Evolutionary conservation across 2,113 vertebrate species (phyloP).

Genomic region (Phasianus colchicus): DNA sequence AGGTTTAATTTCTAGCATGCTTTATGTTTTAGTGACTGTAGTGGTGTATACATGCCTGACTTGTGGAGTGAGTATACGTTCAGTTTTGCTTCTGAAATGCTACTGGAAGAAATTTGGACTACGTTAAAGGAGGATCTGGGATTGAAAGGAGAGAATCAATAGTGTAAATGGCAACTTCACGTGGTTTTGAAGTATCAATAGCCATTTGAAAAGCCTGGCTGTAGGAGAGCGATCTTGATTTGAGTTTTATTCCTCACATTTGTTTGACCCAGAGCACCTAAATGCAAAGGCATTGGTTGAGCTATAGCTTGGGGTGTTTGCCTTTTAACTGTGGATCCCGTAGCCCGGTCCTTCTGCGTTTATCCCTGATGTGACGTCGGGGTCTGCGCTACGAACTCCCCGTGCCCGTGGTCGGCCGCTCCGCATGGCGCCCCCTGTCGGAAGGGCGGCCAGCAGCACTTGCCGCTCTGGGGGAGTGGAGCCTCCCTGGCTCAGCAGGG

Average conservation of each 20-base stretch:
- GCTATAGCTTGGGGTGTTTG: background rate
- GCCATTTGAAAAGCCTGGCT: background rate
- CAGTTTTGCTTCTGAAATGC: background rate
- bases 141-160: background rate
- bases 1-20: background rate
- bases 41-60: background rate
- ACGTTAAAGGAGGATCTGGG: background rate
- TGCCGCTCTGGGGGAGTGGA: fast-evolving
- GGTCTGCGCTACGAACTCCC: no score
- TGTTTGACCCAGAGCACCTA: background rate
- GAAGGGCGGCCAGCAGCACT: background rate
- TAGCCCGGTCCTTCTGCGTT: background rate
- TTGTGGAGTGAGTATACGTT: background rate
- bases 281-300: background rate
- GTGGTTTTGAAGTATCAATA: background rate
- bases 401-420: no score
- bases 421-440: background rate
- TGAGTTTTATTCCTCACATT: background rate
- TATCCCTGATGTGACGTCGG: no score
- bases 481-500: no score
- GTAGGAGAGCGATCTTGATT: background rate
- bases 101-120: background rate
- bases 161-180: background rate
- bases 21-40: background rate
- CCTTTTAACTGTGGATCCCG: background rate